A percentile compares a stretch with the other conserved stretches of the same genome.
These are phyloP conservation scores for Cochlearius cochlearius DNA, from an alignment of 2,113 vertebrate genomes.

Conservation along the genomic window DNA sequence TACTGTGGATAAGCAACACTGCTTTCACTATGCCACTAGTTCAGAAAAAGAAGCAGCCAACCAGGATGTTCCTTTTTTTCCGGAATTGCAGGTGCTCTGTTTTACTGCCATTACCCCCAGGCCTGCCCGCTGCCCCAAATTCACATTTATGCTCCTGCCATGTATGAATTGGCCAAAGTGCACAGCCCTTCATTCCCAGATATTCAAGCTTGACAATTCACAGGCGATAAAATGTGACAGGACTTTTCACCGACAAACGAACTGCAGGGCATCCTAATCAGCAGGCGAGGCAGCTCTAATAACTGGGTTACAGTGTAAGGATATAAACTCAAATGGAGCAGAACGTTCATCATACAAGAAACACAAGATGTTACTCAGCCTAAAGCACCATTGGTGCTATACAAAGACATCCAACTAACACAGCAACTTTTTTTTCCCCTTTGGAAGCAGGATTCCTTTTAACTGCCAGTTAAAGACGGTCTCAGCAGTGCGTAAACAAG, in stretches of 20 bases:
- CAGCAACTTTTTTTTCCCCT: not conserved
- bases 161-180: not conserved
- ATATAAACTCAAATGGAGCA: slow-evolving; percentile 20
- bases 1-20: not conserved
- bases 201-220: not conserved
- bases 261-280: not conserved
- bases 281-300: not conserved
- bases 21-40: not conserved
- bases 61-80: not conserved
- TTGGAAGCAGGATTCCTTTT: not conserved
- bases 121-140: not conserved
- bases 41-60: not conserved
- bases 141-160: not conserved
- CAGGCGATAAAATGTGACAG: slow-evolving; percentile 19
- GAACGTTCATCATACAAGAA: not conserved
- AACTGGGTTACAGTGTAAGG: not conserved
- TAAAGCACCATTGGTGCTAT: not conserved
- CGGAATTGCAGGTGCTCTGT: not conserved
- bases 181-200: not conserved
- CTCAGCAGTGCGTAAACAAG: rapidly evolving
- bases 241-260: not conserved
- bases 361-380: not conserved
- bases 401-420: not conserved
- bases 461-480: not conserved
- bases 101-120: not conserved